phyloP scores from a whole-genome alignment of 2,113 vertebrate species.

The Dromaius novaehollandiae region DNA sequence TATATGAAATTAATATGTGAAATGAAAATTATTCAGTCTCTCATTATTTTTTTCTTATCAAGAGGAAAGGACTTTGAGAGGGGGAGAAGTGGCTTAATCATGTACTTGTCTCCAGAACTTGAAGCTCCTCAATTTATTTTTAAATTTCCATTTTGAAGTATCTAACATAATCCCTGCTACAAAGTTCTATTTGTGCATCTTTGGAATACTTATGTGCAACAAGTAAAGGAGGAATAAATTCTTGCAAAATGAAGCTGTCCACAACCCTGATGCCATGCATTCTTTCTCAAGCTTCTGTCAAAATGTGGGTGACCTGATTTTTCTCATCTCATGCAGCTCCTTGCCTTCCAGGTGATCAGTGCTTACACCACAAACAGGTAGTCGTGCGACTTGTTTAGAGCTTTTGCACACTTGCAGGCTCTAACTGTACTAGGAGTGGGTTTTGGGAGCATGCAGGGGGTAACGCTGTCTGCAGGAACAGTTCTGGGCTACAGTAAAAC shows the following conservation, averaged over 20 bases:
- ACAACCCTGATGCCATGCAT: not conserved
- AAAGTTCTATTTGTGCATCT: not conserved
- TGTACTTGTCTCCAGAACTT: not conserved
- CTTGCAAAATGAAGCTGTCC: not conserved
- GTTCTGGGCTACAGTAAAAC: not conserved
- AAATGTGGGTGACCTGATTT: not conserved
- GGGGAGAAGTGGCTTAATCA: not conserved
- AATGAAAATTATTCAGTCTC: not conserved
- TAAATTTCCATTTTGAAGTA: not conserved
- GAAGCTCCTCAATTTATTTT: not conserved
- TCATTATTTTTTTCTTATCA: not conserved
- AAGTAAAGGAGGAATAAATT: not conserved
- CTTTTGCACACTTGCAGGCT: not conserved
- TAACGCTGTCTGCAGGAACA: not conserved
- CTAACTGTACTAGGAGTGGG: fast-evolving
- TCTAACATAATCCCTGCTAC: not conserved
- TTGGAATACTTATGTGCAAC: not conserved
- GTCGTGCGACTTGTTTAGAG: not conserved
- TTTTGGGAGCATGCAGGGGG: not conserved
- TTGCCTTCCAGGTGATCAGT: not conserved
- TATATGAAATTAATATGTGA: not conserved
- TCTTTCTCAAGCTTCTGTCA: not conserved
- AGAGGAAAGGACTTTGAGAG: not conserved
- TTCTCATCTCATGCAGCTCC: not conserved
- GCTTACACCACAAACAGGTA: not conserved